Percentiles rank a stretch among this genome's conserved stretches.
Evolutionary conservation across 1,140 invertebrate genomes (phyloP).

Genomic region (Augochlora pura): DNA sequence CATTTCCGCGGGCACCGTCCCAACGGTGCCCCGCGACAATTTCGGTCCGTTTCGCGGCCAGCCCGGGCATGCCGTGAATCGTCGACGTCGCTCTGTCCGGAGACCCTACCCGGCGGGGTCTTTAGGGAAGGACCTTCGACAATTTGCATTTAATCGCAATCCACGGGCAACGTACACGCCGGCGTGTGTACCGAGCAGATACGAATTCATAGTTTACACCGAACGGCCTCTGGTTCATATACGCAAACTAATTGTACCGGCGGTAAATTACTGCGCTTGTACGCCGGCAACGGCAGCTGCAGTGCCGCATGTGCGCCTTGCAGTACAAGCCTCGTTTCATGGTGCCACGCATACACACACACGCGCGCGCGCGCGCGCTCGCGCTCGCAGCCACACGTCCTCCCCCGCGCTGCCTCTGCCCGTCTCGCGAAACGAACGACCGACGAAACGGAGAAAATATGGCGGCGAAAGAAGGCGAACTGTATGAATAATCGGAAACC

Average conservation of each 20-base stretch:
- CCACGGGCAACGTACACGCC: slow-evolving; percentile 51
- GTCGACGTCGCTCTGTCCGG: not conserved
- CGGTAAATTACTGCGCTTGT: slow-evolving; percentile 67
- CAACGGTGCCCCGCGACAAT: not conserved
- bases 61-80: not conserved
- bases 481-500: not conserved
- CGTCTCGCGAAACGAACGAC: not conserved
- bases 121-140: slow-evolving; percentile 42
- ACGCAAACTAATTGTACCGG: slow-evolving; percentile 67
- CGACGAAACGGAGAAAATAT: not conserved
- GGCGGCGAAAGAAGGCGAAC: not conserved
- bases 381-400: too few relatives aligned
- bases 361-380: not conserved
- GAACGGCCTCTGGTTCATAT: slow-evolving; percentile 64
- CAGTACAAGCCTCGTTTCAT: slow-evolving; percentile 53
- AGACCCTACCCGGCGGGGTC: slow-evolving; percentile 31
- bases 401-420: not conserved
- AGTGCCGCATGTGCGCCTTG: slow-evolving; percentile 55
- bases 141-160: slow-evolving; percentile 68
- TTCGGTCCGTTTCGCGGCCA: not conserved
- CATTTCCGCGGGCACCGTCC: too few relatives aligned
- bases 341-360: slow-evolving; percentile 33
- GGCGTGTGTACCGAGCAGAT: slow-evolving; percentile 63
- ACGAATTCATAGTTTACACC: slow-evolving; percentile 68
- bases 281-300: slow-evolving; percentile 64